Base-by-base conservation (phyloP, 2,888 invertebrate genomes). In the Rhynchonema sp. region DNA sequence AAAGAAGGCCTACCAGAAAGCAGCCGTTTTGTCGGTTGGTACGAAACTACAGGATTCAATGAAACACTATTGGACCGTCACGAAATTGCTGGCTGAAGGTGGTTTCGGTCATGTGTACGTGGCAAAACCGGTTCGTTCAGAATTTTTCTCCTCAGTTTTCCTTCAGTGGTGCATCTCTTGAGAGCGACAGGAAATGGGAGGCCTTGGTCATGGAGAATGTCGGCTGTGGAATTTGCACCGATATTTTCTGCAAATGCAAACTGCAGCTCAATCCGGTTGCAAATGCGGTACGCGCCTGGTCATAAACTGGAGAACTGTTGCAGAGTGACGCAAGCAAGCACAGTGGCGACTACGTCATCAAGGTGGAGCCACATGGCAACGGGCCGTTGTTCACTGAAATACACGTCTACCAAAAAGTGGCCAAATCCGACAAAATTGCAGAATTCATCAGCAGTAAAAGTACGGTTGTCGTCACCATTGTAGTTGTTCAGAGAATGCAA, bases 341-440 rank as follows among this genome's bases (percentile, higher is more conserved):
- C 17, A 6, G 9, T 6, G 9, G 6, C 38, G 17, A 38, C 9
- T 38, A 38, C 38, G 38, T 59, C 6, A 63, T 71, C 55, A 72
- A 72, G 61, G 64, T 72, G 86, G 98, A 98, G 74, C 91, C 89
- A 1, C 85, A 87, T 73, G 82, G 82, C 17, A 98, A 90, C 77
- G 98, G 98, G 0, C 96, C 96, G 0, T 78, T 99, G 22, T 98
- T 94, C 77, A 89, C 91, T n/a, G 98, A 99, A 79, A 84, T 89
- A 69, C 87, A 92, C 75, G 92, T 92, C 75, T 87, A 94, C 68
- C 82, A 90, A 62, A 81, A 90, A 70, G 85, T 85, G 64, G 87
- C 86, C 30, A 86, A 85, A 74, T 78, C 80, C 64, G 79, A 83
- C 55, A 82, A n/a, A n/a, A n/a, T n/a, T n/a, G n/a, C n/a, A n/a